A percentile compares a stretch with the other conserved stretches of the same genome.
Conservation (phyloP, 1,140 invertebrate species). For the Anoplophora glabripennis region DNA sequence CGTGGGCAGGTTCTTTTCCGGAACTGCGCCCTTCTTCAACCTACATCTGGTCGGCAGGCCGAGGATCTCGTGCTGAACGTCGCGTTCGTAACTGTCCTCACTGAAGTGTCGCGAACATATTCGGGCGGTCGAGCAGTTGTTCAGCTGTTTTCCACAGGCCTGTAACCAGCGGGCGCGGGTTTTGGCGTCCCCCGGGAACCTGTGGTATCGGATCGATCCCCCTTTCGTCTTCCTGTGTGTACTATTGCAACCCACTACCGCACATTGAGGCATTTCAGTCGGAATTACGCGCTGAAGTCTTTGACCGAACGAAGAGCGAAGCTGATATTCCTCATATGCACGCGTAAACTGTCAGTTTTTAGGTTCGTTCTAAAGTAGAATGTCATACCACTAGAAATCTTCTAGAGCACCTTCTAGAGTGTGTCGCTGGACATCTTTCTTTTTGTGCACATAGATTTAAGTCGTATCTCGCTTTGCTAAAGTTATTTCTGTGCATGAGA, state of each 20-base stretch:
- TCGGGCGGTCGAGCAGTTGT: constrained; percentile 58
- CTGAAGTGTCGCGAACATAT: constrained; percentile 59
- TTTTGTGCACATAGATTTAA: too few relatives aligned
- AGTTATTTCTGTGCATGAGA: too few relatives aligned
- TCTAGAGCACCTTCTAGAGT: too few relatives aligned
- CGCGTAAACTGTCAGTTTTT: too few relatives aligned
- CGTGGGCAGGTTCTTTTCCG: constrained; percentile 41
- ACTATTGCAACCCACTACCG: constrained; percentile 57
- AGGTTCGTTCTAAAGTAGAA: too few relatives aligned
- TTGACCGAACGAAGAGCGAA: too few relatives aligned
- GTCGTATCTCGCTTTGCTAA: too few relatives aligned
- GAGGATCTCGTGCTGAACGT: constrained; percentile 58
- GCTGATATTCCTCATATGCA: too few relatives aligned
- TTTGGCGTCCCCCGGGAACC: constrained; percentile 56
- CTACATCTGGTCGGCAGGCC: constrained; percentile 56
- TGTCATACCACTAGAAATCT: too few relatives aligned
- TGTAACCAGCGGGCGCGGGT: constrained; percentile 54
- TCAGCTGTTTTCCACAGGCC: constrained; percentile 53
- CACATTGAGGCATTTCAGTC: constrained; percentile 57
- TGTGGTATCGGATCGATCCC: constrained; percentile 57
- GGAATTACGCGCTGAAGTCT: background rate
- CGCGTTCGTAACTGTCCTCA: constrained; percentile 56
- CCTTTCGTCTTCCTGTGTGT: constrained; percentile 58
- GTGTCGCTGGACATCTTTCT: too few relatives aligned
- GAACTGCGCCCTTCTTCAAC: constrained; percentile 55